Conservation (phyloP, 2,797 vertebrate species). For the Coregonus ussuriensis region DNA sequence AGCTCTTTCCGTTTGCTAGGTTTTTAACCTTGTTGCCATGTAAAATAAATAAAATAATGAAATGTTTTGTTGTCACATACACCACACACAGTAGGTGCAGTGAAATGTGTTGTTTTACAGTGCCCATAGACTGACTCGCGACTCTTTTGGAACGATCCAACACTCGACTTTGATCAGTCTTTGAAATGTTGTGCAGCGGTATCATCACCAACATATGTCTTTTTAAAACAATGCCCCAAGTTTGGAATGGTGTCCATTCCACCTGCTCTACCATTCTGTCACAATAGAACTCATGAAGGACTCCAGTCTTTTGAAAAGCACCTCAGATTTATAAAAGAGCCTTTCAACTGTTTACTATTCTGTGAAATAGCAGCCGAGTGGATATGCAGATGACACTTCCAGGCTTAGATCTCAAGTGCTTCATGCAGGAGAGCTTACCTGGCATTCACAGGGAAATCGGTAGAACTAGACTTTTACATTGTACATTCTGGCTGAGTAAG, state of each 20-base stretch:
- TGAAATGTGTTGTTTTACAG: slow-evolving; percentile 42
- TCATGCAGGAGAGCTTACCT: slow-evolving; percentile 1
- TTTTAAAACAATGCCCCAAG: slow-evolving; percentile 66
- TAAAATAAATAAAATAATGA: no score
- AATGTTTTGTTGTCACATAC: no score
- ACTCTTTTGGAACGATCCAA: slow-evolving; percentile 74
- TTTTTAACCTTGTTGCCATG: slow-evolving; percentile 57
- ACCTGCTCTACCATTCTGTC: slow-evolving; percentile 72
- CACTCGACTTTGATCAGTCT: slow-evolving; percentile 69
- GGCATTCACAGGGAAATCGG: background rate
- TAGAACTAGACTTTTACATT: background rate
- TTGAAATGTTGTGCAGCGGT: slow-evolving; percentile 65
- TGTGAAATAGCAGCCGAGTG: slow-evolving; percentile 7
- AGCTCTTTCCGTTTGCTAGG: slow-evolving; percentile 55
- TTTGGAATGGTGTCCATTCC: slow-evolving; percentile 65
- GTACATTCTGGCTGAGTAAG: background rate
- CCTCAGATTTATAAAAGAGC: background rate
- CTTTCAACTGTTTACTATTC: background rate
- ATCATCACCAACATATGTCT: slow-evolving; percentile 71
- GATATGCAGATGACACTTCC: background rate
- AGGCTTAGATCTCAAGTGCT: slow-evolving; percentile 2
- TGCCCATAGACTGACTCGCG: slow-evolving; percentile 61
- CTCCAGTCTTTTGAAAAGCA: slow-evolving; percentile 3
- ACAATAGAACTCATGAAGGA: slow-evolving; percentile 31
- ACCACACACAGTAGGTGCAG: no score